Percentiles rank a stretch among this genome's conserved stretches.
These are phyloP conservation scores for Amaurobius ferox DNA, from an alignment of 2,888 invertebrate genomes.

Conservation along the genomic window DNA sequence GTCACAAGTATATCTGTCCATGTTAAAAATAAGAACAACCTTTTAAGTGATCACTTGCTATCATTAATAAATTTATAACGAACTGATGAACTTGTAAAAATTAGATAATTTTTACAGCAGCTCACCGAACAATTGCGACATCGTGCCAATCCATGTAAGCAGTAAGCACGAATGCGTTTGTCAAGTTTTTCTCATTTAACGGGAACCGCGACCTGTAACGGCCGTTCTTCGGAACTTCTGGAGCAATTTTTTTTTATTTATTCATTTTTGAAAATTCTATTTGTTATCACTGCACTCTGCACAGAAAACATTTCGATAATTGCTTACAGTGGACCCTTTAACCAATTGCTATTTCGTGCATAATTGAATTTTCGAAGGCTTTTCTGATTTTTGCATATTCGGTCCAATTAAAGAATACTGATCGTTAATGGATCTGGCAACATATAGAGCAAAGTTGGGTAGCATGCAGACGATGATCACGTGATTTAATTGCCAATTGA, in stretches of 20 bases:
- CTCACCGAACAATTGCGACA: conserved; percentile 30
- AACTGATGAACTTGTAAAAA: background rate
- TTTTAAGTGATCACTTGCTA: too few species aligned
- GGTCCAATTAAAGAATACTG: background rate
- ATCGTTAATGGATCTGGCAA: conserved; percentile 5
- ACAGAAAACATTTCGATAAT: background rate
- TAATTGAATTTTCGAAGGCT: background rate
- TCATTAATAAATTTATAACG: too few species aligned
- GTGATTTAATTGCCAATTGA: conserved; percentile 16
- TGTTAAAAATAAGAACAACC: too few species aligned
- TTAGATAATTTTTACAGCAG: background rate
- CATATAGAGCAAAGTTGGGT: background rate
- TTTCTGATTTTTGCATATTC: background rate
- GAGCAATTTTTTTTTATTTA: background rate
- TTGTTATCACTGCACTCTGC: background rate
- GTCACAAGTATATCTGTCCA: too few species aligned
- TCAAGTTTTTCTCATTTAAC: conserved; percentile 62
- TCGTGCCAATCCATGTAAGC: conserved; percentile 35
- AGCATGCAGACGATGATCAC: background rate
- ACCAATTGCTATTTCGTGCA: conserved; percentile 9
- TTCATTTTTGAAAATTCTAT: background rate
- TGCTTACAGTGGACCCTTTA: background rate
- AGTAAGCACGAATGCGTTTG: conserved; percentile 49
- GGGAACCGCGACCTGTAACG: conserved; percentile 50
- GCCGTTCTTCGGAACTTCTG: conserved; percentile 24